phyloP scores from a whole-genome alignment of 2,888 invertebrate species.

The Polia nebulosa region DNA sequence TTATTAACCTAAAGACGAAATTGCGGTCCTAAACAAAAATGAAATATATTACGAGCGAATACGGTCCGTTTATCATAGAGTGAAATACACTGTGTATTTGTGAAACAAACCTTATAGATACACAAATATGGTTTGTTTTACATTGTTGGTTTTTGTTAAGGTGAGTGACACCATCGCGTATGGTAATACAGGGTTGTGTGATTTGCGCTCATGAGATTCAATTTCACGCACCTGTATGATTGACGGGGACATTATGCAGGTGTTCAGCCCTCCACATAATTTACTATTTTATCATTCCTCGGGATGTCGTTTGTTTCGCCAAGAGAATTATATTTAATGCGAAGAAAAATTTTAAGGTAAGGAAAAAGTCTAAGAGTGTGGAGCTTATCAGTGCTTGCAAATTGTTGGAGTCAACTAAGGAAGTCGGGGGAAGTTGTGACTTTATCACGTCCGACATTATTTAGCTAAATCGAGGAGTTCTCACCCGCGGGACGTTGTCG shows the following conservation, averaged over 20 bases:
- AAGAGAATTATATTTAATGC: conserved; percentile 60
- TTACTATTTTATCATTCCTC: conserved; percentile 82
- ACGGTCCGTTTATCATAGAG: conserved; percentile 71
- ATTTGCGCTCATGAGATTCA: conserved; percentile 89
- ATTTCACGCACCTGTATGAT: conserved; percentile 88
- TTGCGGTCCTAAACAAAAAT: conserved; percentile 70
- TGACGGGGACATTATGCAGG: conserved; percentile 87
- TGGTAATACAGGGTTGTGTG: conserved; percentile 83
- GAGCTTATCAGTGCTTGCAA: conserved; percentile 56
- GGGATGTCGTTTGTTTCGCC: conserved; percentile 73
- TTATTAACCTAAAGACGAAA: conserved; percentile 67
- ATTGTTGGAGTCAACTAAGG: conserved; percentile 52
- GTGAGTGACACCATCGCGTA: conserved; percentile 76
- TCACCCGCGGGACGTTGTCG: conserved; percentile 37
- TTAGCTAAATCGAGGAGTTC: conserved; percentile 56
- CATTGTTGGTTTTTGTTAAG: conserved; percentile 51
- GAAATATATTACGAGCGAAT: conserved; percentile 71
- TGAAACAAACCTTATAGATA: conserved; percentile 60
- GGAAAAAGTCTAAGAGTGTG: conserved; percentile 48
- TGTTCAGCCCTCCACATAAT: conserved; percentile 80
- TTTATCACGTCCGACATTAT: conserved; percentile 63
- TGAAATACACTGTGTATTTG: conserved; percentile 33
- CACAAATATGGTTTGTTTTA: conserved; percentile 66
- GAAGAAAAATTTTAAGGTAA: conserved; percentile 19
- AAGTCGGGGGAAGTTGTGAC: conserved; percentile 48